phyloP scores from a whole-genome alignment of 2,113 vertebrate species.

The Hemichromis elongatus region DNA sequence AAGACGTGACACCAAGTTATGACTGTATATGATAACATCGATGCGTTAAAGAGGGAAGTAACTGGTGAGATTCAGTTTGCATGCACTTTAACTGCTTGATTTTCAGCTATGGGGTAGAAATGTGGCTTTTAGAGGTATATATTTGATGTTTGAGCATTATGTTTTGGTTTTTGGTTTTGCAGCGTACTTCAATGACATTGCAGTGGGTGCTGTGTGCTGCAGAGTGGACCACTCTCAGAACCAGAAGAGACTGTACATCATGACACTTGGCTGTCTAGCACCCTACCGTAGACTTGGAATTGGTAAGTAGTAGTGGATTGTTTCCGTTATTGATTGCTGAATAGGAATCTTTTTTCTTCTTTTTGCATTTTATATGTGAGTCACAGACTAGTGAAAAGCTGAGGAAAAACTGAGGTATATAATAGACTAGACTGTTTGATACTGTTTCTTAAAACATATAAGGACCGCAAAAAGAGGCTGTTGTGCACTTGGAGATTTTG shows the following conservation, averaged over 20 bases:
- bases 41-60: neutral
- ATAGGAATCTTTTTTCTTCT: neutral
- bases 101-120: neutral
- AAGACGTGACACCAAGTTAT: constrained; percentile 5
- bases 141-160: neutral
- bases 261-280: constrained; percentile 98
- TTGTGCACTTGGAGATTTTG: neutral
- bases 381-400: neutral
- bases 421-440: neutral
- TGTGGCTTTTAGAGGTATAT: neutral
- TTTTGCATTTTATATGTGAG: neutral
- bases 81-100: neutral
- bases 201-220: constrained; percentile 98
- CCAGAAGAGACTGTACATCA: constrained; percentile 99
- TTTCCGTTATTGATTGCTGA: neutral
- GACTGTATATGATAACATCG: neutral
- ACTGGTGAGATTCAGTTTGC: neutral
- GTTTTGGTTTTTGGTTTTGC: constrained; percentile 3
- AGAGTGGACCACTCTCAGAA: constrained; percentile 98
- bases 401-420: too few species aligned
- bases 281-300: constrained; percentile 98
- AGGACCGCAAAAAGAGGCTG: neutral
- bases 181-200: constrained; percentile 99
- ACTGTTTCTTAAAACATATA: neutral
- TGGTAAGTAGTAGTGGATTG: constrained; percentile 72